phyloP scores from a whole-genome alignment of 2,113 vertebrate genomes.

The Raja brachyura region DNA sequence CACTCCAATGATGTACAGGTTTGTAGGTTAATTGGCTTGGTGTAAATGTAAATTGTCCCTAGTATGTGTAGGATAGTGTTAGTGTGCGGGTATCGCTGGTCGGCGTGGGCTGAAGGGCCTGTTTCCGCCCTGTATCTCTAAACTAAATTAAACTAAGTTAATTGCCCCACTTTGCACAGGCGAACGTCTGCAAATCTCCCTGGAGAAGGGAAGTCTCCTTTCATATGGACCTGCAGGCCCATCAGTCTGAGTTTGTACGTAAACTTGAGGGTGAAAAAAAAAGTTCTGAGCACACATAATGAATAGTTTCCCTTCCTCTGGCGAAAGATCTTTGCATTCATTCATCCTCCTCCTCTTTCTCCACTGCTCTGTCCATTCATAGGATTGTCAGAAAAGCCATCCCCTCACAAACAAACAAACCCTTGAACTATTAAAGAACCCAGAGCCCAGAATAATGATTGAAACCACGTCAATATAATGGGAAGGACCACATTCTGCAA shows the following conservation, averaged over 20 bases:
- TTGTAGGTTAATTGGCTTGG: too few relatives aligned
- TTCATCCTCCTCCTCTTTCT: neutral
- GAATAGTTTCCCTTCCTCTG: neutral
- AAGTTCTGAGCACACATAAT: neutral
- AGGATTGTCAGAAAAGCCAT: neutral
- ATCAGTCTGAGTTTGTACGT: too few relatives aligned
- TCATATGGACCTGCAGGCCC: neutral
- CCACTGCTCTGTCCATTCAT: neutral
- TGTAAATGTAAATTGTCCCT: too few relatives aligned
- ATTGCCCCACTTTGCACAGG: neutral
- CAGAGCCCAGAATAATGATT: neutral
- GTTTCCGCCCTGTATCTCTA: too few relatives aligned
- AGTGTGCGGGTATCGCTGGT: too few relatives aligned
- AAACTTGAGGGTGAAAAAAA: neutral
- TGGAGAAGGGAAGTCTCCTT: neutral
- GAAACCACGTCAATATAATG: neutral
- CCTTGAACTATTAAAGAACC: neutral
- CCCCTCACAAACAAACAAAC: neutral
- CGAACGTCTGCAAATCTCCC: neutral
- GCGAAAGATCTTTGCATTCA: neutral
- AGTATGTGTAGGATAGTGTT: too few relatives aligned
- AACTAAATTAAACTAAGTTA: too few relatives aligned
- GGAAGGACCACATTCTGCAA: neutral
- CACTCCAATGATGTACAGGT: too few relatives aligned
- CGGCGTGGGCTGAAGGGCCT: too few relatives aligned